Evolutionary conservation across 2,113 vertebrate species (phyloP).

Genomic region (Bufo gargarizans): DNA sequence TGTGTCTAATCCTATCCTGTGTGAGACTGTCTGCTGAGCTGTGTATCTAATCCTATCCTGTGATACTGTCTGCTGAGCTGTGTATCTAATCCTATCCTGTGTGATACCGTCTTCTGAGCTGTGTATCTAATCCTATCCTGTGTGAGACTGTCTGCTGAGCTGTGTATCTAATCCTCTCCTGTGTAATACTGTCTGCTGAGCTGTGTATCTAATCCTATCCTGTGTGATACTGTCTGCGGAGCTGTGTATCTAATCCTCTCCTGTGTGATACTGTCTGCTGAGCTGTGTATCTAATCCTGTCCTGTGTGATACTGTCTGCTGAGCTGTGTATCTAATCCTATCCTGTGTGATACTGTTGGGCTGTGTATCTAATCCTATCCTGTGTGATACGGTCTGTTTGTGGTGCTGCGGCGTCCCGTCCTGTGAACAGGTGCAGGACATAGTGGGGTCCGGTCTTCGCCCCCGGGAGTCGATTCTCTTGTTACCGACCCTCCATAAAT

Average conservation of each 20-base stretch:
- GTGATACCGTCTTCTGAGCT: background rate
- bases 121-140: background rate
- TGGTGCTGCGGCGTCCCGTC: background rate
- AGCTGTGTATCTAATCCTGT: no score
- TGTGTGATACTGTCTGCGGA: no score
- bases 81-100: background rate
- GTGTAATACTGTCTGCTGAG: background rate
- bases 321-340: background rate
- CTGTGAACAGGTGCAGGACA: background rate
- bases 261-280: no score
- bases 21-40: background rate
- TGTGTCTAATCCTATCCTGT: no score
- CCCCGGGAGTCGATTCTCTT: background rate
- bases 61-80: background rate
- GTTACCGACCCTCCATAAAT: constrained; percentile 15
- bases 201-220: no score
- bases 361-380: background rate
- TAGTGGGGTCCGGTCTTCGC: background rate
- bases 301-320: background rate
- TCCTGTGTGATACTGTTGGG: background rate
- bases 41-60: background rate
- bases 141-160: background rate
- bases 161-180: background rate
- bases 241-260: no score
- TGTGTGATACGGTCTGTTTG: no score